Evolutionary conservation across 2,888 invertebrate species (phyloP).

Genomic region (Agriopis leucophaearia): DNA sequence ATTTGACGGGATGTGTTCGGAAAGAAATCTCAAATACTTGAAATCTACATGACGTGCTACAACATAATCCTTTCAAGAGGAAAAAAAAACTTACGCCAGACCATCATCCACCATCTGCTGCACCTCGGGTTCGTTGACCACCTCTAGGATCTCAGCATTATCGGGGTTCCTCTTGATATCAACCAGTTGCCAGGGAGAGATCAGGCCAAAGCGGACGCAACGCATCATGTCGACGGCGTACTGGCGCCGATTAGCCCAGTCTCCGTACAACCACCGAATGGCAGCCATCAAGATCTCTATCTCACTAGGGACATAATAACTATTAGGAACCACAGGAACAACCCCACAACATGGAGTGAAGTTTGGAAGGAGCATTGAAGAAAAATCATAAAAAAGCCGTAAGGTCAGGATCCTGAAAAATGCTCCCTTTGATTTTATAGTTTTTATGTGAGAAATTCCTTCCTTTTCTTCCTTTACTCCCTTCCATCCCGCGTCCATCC

Average conservation of each 20-base stretch:
- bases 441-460: no score
- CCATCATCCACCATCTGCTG: constrained; percentile 93
- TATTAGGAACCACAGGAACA: not conserved
- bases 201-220: constrained; percentile 92
- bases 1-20: no score
- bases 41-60: no score
- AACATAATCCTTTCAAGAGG: not conserved
- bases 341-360: not conserved
- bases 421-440: no score
- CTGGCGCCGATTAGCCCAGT: constrained; percentile 88
- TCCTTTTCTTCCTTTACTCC: no score
- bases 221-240: constrained; percentile 88
- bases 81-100: constrained; percentile 87
- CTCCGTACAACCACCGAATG: constrained; percentile 91
- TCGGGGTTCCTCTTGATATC: constrained; percentile 91
- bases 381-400: no score
- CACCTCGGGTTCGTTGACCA: constrained; percentile 89
- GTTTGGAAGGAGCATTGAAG: no score
- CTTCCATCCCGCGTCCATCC: no score
- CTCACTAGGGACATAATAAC: constrained; percentile 71
- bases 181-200: constrained; percentile 93
- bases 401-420: no score
- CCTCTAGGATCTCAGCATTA: constrained; percentile 89
- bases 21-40: no score
- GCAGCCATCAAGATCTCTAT: constrained; percentile 93